Percentiles rank a stretch among this genome's conserved stretches.
phyloP scores from a whole-genome alignment of 2,797 vertebrate genomes.

The Squalus acanthias region DNA sequence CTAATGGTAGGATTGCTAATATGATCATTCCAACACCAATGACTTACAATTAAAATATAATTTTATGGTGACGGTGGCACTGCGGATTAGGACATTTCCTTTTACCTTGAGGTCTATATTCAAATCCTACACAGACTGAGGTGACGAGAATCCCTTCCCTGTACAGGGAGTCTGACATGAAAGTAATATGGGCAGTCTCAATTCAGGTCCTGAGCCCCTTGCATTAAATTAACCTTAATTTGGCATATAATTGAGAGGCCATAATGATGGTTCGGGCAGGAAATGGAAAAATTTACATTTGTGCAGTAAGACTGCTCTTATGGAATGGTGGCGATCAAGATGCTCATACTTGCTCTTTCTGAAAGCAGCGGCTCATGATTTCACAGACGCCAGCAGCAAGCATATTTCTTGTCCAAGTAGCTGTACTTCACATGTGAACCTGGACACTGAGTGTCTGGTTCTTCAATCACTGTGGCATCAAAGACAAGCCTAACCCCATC shows the following conservation, averaged over 20 bases:
- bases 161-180: neutral
- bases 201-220: neutral
- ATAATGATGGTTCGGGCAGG: neutral
- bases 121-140: neutral
- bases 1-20: neutral
- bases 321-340: neutral
- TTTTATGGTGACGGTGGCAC: neutral
- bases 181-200: neutral
- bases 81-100: neutral
- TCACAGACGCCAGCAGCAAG: neutral
- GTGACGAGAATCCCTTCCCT: neutral
- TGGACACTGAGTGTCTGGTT: neutral
- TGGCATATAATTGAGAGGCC: neutral
- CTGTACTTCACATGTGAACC: neutral
- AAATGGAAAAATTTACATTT: neutral
- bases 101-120: neutral
- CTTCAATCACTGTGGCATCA: neutral
- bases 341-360: neutral
- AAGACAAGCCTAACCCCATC: neutral
- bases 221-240: neutral
- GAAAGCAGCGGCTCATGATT: neutral
- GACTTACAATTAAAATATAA: neutral
- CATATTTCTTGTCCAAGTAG: neutral
- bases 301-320: neutral
- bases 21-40: slow-evolving; percentile 10